phyloP scores from a whole-genome alignment of 1,140 invertebrate genomes.

The Cepaea nemoralis region DNA sequence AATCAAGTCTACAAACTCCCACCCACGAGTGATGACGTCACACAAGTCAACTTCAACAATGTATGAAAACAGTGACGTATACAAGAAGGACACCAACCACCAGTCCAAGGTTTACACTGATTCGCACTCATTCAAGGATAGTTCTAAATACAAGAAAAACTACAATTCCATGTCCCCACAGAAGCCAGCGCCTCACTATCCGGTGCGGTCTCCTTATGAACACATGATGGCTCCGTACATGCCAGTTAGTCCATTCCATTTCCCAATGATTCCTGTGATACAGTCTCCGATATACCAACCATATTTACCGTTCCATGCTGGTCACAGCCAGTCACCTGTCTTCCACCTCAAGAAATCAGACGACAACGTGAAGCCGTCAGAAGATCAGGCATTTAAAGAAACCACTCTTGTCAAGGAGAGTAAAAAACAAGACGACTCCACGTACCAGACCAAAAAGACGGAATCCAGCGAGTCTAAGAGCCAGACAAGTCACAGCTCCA shows the following conservation, averaged over 20 bases:
- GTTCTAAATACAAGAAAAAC: background rate
- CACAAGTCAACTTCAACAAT: background rate
- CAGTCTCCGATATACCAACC: conserved; percentile 20
- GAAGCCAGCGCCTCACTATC: background rate
- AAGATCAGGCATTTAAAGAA: background rate
- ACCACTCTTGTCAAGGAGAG: background rate
- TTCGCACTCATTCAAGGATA: background rate
- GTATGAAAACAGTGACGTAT: background rate
- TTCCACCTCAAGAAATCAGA: background rate
- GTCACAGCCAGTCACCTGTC: background rate
- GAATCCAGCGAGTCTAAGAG: background rate
- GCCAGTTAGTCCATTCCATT: conserved; percentile 8
- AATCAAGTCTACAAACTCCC: background rate
- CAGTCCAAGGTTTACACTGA: background rate
- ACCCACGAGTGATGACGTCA: background rate
- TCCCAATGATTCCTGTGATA: conserved; percentile 12
- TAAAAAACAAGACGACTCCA: background rate
- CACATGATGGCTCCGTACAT: background rate
- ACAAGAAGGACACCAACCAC: background rate
- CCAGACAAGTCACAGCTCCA: background rate
- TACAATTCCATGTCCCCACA: background rate
- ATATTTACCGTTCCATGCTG: background rate
- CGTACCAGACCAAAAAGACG: background rate
- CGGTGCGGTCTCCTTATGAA: background rate
- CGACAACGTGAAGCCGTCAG: background rate